Base-by-base conservation (phyloP, 2,888 invertebrate genomes). In the Parasteatoda lunata region DNA sequence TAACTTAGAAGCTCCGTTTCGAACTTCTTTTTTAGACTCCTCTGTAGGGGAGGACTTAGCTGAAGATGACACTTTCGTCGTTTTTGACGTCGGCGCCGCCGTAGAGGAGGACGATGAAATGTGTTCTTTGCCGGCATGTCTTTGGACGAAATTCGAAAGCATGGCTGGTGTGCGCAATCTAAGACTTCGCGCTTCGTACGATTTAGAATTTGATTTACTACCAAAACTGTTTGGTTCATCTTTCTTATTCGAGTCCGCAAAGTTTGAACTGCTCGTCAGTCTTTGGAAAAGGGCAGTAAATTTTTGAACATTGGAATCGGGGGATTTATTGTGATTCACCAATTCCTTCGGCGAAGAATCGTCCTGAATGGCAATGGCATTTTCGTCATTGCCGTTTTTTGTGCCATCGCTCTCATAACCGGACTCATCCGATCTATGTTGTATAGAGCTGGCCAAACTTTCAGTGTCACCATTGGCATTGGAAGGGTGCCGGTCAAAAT, bases 341-440 rank as follows among this genome's bases (percentile, higher is more conserved):
- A 68, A 59, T 48, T 6, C 59, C 48, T 54, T 70, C n/a, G 52
- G 47, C 8, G 15, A 64, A 7, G 68, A 47, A 0, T 13, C 9
- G 69, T 83, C 76, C 9, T 71, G 66, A 11, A 51, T 51, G 48
- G 72, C 13, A 8, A 47, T 48, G 45, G 59, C 71, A 47, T 71
- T 77, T 6, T 87, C 89, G 47, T 87, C 87, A 65, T 90, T 85
- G 72, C 90, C 65, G 47, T 90, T 91, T 73, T 91, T 90, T 0
- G 91, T 94, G 77, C 95, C 95, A 91, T 96, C 96, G 92, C 96
- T 96, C 91, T 96, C 96, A 91, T 96, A 96, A 68, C 96, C 96
- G 75, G 96, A 96, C 92, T 96, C 96, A 92, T 96, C 96, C 71
- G 96, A 96, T 92, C 96, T 91, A 91, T 92, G 79, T 90, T 89